Base-by-base conservation (phyloP, 2,888 invertebrate genomes). In the Nymphalis urticae region DNA sequence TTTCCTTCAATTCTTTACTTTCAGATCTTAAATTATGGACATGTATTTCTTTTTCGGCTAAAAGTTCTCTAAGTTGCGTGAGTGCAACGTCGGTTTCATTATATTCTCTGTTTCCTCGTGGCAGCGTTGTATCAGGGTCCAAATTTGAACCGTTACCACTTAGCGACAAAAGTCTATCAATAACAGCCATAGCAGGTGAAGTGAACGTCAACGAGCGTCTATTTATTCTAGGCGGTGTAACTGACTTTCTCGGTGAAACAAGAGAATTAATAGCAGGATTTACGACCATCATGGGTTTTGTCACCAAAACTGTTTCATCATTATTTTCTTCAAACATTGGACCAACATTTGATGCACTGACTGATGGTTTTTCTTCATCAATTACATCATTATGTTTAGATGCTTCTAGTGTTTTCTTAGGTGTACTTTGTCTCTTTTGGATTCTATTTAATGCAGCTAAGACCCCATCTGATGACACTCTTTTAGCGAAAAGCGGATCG, bases 21-120 rank as follows among this genome's bases (percentile, higher is more conserved):
- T 94, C 90, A 17, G 87, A 87, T 77, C 91, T 87, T 69, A 94
- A 88, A 73, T 90, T 90, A 75, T 93, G 92, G 50, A 94, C 86
- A 71, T 92, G 85, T 60, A 93, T 87, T 82, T 94, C 94, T 73
- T 94, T 92, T 78, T 94, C 93, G 47, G 94, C 85, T 70, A 94
- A 89, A 56, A 94, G 83, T 72, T 94, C 91, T 76, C 94, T 87
- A 36, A 95, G 79, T 71, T 92, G 88, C 16, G 82, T 82, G 8
- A 92, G 80, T 58, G 87, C 89, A 68, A 82, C 64, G 68, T 89
- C 86, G 17, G 93, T 87, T 77, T 92, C 90, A 53, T 79, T 80
- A 50, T 83, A 84, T 70, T 89, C 86, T 75, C 81, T 79, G 64
- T 74, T 81, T 1, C 77, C 73, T 62, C 81, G 81, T 8, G 79